Evolutionary conservation across 2,888 invertebrate species (phyloP).

Genomic region (Trissolcus brochymenae): DNA sequence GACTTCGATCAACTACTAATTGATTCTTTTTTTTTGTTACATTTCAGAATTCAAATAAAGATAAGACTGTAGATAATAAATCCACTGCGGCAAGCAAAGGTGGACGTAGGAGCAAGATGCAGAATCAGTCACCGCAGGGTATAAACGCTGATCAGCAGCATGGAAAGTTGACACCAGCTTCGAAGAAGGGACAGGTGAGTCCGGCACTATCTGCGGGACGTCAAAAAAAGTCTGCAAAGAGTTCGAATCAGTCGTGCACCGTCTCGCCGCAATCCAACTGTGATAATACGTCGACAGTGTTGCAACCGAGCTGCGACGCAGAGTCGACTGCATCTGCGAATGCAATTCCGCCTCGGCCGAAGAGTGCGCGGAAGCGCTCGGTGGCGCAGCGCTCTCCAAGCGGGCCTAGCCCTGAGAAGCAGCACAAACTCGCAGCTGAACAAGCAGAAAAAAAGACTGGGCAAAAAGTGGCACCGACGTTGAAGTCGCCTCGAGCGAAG

Average conservation of each 20-base stretch:
- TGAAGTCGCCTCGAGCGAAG: conserved; percentile 26
- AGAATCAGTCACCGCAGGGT: conserved; percentile 68
- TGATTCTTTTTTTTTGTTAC: no score
- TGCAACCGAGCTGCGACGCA: conserved; percentile 61
- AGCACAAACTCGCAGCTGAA: conserved; percentile 66
- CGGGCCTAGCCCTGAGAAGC: conserved; percentile 73
- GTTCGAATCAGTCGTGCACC: conserved; percentile 63
- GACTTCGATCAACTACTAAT: background rate
- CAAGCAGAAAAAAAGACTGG: conserved; percentile 57
- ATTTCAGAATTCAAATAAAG: conserved; percentile 68
- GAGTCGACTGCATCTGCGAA: conserved; percentile 62
- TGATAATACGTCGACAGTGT: conserved; percentile 72
- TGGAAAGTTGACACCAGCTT: conserved; percentile 28
- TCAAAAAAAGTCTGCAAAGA: conserved; percentile 67
- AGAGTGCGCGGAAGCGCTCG: conserved; percentile 72
- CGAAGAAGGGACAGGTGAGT: conserved; percentile 25
- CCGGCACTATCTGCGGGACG: conserved; percentile 59
- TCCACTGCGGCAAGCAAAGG: conserved; percentile 61
- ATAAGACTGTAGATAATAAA: conserved; percentile 68
- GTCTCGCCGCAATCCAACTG: conserved; percentile 73
- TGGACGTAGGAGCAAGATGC: conserved; percentile 69
- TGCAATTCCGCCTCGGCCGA: conserved; percentile 59
- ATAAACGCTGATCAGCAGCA: conserved; percentile 60
- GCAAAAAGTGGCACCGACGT: conserved; percentile 59
- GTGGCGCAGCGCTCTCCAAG: conserved; percentile 61